A percentile compares a stretch with the other conserved stretches of the same genome.
These are phyloP conservation scores for Aeoliscus strigatus DNA, from an alignment of 2,797 vertebrate species.

Conservation along the genomic window DNA sequence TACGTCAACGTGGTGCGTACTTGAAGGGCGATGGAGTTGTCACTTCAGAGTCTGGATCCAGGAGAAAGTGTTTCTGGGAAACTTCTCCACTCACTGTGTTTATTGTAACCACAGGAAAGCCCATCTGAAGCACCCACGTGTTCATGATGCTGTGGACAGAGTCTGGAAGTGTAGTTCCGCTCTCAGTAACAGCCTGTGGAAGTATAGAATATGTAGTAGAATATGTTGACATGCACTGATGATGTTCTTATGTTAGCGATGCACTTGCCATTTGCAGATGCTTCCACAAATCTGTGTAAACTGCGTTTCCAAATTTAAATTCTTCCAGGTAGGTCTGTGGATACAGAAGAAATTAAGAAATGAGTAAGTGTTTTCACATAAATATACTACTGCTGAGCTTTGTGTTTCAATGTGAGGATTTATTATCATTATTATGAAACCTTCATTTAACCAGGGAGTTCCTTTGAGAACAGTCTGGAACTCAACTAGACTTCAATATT, in stretches of 20 bases:
- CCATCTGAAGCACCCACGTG: constrained; percentile 94
- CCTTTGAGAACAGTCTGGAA: too few species aligned
- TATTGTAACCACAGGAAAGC: constrained; percentile 85
- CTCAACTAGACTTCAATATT: too few species aligned
- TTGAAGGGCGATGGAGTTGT: constrained; percentile 71
- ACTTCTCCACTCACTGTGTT: constrained; percentile 12
- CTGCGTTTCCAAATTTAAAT: constrained; percentile 76
- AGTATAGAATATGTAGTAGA: background rate
- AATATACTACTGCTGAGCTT: too few species aligned
- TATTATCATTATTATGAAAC: too few species aligned
- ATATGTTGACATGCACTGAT: background rate
- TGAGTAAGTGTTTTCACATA: background rate
- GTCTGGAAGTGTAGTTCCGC: fast-evolving
- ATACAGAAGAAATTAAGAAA: constrained; percentile 1
- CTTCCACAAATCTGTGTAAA: constrained; percentile 82
- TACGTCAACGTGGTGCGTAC: too few species aligned
- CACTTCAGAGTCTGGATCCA: constrained; percentile 71
- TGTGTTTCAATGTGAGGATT: too few species aligned
- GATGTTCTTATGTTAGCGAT: background rate
- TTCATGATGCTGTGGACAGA: constrained; percentile 80
- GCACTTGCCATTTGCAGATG: constrained; percentile 74
- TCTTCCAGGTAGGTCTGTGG: constrained; percentile 81
- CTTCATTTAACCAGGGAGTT: too few species aligned
- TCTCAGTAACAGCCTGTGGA: constrained; percentile 58
- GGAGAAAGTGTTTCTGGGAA: constrained; percentile 83